Percentiles rank a stretch among this genome's conserved stretches.
Evolutionary conservation across 1,140 invertebrate species (phyloP).

Genomic region (Carcinoscorpius rotundicauda): DNA sequence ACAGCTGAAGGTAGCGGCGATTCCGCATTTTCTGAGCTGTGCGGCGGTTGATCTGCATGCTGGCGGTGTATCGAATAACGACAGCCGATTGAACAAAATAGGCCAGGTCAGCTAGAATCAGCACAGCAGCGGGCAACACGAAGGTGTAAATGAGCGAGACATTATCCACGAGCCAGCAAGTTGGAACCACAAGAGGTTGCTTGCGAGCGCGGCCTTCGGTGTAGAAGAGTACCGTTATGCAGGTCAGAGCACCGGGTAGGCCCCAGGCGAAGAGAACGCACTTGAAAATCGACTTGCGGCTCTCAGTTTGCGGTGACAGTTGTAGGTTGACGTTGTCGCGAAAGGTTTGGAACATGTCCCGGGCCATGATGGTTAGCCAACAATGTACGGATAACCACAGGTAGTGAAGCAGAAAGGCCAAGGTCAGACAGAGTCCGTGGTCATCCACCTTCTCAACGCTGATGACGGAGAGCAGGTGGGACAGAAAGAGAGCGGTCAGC

Average conservation of each 20-base stretch:
- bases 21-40: slow-evolving; percentile 45
- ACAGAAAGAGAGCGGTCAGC: slow-evolving; percentile 51
- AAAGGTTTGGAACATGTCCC: slow-evolving; percentile 35
- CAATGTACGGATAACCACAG: slow-evolving; percentile 46
- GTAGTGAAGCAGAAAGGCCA: slow-evolving; percentile 47
- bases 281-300: neutral
- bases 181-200: neutral
- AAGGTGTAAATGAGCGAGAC: slow-evolving; percentile 34
- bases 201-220: neutral
- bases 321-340: slow-evolving; percentile 30
- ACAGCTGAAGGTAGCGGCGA: slow-evolving; percentile 43
- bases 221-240: slow-evolving; percentile 18
- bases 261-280: slow-evolving; percentile 4
- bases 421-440: slow-evolving; percentile 45
- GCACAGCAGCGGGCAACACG: slow-evolving; percentile 32
- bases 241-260: neutral
- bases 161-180: slow-evolving; percentile 1
- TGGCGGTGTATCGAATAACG: slow-evolving; percentile 33
- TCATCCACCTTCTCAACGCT: slow-evolving; percentile 51
- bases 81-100: slow-evolving; percentile 38
- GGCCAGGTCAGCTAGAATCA: slow-evolving; percentile 33
- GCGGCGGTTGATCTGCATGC: slow-evolving; percentile 23
- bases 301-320: neutral
- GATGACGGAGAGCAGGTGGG: slow-evolving; percentile 52
- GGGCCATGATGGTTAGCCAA: slow-evolving; percentile 47